phyloP scores from a whole-genome alignment of 2,888 invertebrate genomes.

The Shargacucullia verbasci region DNA sequence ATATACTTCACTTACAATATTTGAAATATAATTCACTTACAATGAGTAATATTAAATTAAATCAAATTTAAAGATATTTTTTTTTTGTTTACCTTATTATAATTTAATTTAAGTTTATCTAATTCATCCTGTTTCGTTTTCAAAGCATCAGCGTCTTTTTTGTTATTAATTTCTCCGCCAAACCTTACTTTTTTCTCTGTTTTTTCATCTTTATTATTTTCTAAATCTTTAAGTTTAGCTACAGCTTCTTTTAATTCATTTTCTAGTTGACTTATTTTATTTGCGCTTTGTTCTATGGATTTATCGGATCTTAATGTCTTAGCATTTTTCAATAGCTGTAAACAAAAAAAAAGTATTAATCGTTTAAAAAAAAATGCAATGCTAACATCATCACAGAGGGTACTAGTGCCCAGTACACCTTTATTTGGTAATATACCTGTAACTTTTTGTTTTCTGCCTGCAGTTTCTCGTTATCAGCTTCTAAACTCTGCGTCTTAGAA shows the following conservation, averaged over 20 bases:
- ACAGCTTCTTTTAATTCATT: conserved; percentile 90
- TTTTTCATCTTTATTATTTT: conserved; percentile 84
- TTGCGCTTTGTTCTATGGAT: conserved; percentile 88
- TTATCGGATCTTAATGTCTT: conserved; percentile 88
- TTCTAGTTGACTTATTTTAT: conserved; percentile 90
- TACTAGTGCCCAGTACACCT: not conserved
- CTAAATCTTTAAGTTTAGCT: conserved; percentile 88
- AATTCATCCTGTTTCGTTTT: conserved; percentile 86
- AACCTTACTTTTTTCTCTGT: conserved; percentile 87
- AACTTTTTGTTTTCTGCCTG: conserved; percentile 92
- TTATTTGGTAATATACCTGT: conserved; percentile 75
- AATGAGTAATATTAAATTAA: not conserved
- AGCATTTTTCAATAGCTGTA: conserved; percentile 87
- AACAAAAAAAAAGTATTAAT: conserved; percentile 32
- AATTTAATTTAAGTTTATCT: conserved; percentile 87
- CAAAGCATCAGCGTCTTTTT: conserved; percentile 81
- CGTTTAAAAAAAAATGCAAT: too few species aligned
- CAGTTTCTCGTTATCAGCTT: conserved; percentile 93
- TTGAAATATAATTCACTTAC: too few species aligned
- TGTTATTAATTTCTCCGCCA: conserved; percentile 74
- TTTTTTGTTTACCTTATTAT: conserved; percentile 73
- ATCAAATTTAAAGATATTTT: conserved; percentile 14
- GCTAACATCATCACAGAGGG: too few species aligned
- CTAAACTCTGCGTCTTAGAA: conserved; percentile 91
- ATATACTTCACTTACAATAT: too few species aligned